phyloP scores from a whole-genome alignment of 2,113 vertebrate genomes.

The Tragulus kanchil region DNA sequence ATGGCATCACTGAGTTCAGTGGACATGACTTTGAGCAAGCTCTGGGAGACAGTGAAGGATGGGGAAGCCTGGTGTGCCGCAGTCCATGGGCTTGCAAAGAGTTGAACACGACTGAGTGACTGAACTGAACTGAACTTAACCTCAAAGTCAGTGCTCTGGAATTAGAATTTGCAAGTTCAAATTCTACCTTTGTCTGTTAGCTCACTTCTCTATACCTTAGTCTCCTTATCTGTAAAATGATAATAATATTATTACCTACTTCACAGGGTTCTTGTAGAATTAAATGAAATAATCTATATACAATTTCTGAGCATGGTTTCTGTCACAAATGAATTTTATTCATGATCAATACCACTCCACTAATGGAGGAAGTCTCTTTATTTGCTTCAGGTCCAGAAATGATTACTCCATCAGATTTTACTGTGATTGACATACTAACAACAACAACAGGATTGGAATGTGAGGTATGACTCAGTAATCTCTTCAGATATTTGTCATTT shows the following conservation, averaged over 20 bases:
- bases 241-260: not conserved
- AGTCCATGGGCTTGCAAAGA: too few relatives aligned
- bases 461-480: slow-evolving; percentile 69
- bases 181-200: not conserved
- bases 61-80: too few relatives aligned
- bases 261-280: not conserved
- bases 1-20: too few relatives aligned
- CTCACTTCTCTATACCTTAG: not conserved
- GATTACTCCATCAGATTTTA: slow-evolving; percentile 38
- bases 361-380: slow-evolving; percentile 4
- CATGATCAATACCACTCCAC: not conserved
- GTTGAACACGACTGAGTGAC: too few relatives aligned
- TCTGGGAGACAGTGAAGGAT: too few relatives aligned
- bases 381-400: slow-evolving; percentile 63
- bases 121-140: too few relatives aligned
- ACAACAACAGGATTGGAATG: slow-evolving; percentile 72
- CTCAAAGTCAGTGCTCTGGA: not conserved
- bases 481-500: not conserved
- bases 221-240: not conserved
- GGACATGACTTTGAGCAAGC: too few relatives aligned
- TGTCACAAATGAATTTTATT: not conserved
- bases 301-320: not conserved
- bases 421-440: slow-evolving; percentile 34
- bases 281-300: not conserved
- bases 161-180: not conserved